These are phyloP conservation scores for Orycteropus afer DNA, from an alignment of 2,113 vertebrate genomes.

Conservation along the genomic window DNA sequence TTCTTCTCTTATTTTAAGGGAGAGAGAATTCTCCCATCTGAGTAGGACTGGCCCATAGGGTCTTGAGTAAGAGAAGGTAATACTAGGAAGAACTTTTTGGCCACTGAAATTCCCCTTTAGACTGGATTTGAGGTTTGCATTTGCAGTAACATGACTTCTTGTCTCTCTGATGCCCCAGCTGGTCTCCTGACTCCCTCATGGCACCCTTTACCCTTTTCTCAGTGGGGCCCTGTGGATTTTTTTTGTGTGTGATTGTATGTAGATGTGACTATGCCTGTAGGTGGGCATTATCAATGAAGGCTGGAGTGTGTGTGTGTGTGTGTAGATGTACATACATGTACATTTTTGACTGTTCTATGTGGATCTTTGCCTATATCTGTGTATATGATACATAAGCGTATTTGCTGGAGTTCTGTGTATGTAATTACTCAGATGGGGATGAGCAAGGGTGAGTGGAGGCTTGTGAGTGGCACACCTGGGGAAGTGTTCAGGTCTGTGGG, in stretches of 20 bases:
- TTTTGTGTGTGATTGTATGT: neutral
- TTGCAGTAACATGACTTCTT: neutral
- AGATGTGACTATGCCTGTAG: neutral
- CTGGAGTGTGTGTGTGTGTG: neutral
- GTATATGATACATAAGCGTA: neutral
- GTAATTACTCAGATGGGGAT: neutral
- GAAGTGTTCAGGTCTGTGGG: neutral
- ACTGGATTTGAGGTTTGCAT: neutral
- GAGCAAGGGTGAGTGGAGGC: neutral
- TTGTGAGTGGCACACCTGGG: neutral
- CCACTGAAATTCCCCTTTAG: neutral
- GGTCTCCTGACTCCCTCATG: neutral
- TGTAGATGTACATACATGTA: neutral
- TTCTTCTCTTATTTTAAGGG: neutral
- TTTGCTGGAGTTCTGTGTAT: neutral
- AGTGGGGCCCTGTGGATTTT: neutral
- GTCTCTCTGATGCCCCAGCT: neutral
- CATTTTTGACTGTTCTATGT: neutral
- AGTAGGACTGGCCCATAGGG: neutral
- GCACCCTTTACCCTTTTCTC: neutral
- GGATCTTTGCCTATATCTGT: neutral
- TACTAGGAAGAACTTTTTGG: neutral
- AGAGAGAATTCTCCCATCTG: neutral
- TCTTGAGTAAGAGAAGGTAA: neutral
- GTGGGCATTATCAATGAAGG: accelerated